Evolutionary conservation across 2,888 invertebrate genomes (phyloP), one percentile per base, ranked within the genome.

Genomic region (Drosophila infuscata): DNA sequence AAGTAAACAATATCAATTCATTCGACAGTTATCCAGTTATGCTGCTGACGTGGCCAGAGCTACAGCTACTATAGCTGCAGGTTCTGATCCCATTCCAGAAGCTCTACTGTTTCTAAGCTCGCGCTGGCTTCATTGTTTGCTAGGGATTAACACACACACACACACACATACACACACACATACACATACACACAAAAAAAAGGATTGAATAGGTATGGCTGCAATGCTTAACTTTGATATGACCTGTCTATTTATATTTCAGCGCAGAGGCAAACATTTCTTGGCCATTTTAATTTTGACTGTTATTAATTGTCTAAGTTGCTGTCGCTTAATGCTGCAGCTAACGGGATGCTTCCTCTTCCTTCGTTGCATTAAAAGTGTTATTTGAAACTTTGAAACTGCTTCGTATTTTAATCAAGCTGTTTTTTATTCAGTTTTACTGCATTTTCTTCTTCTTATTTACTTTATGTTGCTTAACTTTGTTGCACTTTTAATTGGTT

Each of bases 11-110:
- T 87, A 87, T 88, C 89, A 88, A 82, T 88, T 87, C 89, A 83
- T 88, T 88, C 88, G 88, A 88, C 88, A 88, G 88, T 88, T 88
- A 88, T 88, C 88, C 88, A 83, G 85, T 85, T 88, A 87, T 86
- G 74, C 72, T 86, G 84, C 82, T 82, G 81, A 82, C 84, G 81
- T 67, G 59, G 82, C 70, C 65, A 30, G 58, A 51, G 51, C 51
- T 60, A 15, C 32, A 48, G 35, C 58, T 4, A 11, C 48, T 53
- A 5, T 43, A 48, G 58, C 60, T 57, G 32, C 38, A 60, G 38
- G 53, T 56, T 41, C 20, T 33, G 33, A 46, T 58, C 53, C 38
- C 63, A 43, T 51, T 58, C 52, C 59, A 32, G 49, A 20, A 25
- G 36, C 48, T 36, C 49, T 35, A 8, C 20, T 32, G 35, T 12